Conservation (phyloP, 2,113 vertebrate genomes). For the Axis porcinus region DNA sequence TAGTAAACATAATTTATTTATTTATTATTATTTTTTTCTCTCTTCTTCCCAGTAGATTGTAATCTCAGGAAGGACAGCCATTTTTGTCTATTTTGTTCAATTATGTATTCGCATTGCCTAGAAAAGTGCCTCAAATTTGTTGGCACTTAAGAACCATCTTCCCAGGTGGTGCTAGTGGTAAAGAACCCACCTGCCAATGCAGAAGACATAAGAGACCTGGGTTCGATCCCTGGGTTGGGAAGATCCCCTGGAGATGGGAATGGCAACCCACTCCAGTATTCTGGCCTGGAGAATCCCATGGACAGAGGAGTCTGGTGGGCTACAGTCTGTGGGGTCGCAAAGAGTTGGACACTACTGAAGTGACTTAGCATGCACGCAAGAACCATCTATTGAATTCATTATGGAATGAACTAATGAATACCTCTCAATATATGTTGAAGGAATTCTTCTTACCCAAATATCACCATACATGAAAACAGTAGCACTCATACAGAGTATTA, state of each 20-base stretch:
- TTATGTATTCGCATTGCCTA: not conserved
- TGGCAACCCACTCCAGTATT: not conserved
- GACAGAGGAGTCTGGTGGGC: not conserved
- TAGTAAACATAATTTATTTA: not conserved
- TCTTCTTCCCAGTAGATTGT: not conserved
- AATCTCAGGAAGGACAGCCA: not conserved
- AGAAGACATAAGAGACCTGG: not conserved
- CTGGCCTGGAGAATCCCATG: not conserved
- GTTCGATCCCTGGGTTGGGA: fast-evolving
- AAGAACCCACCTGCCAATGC: not conserved
- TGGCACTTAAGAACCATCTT: not conserved
- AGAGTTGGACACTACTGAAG: not conserved
- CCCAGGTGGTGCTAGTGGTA: not conserved
- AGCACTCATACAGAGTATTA: not conserved
- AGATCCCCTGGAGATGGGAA: not conserved
- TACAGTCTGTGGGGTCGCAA: not conserved
- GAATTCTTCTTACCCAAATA: not conserved
- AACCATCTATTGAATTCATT: not conserved
- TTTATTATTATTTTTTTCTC: not conserved
- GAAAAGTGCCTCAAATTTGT: not conserved
- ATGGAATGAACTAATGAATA: not conserved
- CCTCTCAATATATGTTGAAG: not conserved
- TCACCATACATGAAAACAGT: not conserved
- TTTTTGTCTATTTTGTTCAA: not conserved
- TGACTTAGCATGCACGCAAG: not conserved